These are phyloP conservation scores for Delia radicum DNA, from an alignment of 1,140 invertebrate species.

Conservation along the genomic window DNA sequence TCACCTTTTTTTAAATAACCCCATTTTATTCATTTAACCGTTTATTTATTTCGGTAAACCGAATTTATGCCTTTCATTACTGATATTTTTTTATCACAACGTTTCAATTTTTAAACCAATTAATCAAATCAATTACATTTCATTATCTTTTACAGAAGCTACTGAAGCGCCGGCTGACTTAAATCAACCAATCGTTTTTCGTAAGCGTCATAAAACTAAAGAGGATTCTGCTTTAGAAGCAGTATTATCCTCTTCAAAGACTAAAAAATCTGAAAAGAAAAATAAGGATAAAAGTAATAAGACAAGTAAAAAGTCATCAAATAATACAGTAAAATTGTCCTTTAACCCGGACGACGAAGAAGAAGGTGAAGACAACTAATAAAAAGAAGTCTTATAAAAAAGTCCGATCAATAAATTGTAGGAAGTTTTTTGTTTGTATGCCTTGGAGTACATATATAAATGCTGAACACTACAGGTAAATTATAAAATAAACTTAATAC, in stretches of 20 bases:
- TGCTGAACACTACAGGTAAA: slow-evolving; percentile 27
- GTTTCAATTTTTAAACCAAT: too few species aligned
- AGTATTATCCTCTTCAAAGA: background rate
- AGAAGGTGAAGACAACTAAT: background rate
- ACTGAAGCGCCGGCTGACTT: slow-evolving; percentile 47
- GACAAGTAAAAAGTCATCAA: slow-evolving; percentile 9
- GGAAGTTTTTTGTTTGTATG: too few species aligned
- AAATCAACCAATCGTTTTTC: slow-evolving; percentile 35
- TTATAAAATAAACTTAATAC: slow-evolving; percentile 15
- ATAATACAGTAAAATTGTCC: slow-evolving; percentile 34
- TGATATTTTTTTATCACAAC: too few species aligned
- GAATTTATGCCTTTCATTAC: too few species aligned
- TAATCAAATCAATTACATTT: background rate
- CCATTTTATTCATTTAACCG: too few species aligned
- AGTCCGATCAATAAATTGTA: too few species aligned
- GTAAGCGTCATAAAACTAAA: slow-evolving; percentile 8
- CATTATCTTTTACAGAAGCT: slow-evolving; percentile 37
- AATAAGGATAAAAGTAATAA: background rate
- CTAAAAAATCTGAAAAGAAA: background rate
- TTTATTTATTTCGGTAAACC: too few species aligned
- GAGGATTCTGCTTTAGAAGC: background rate
- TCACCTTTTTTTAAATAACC: too few species aligned
- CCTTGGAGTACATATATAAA: slow-evolving; percentile 31
- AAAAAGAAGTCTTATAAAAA: too few species aligned
- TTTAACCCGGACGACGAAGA: slow-evolving; percentile 53